phyloP scores from a whole-genome alignment of 2,113 vertebrate genomes.

The Laticauda laticaudata region DNA sequence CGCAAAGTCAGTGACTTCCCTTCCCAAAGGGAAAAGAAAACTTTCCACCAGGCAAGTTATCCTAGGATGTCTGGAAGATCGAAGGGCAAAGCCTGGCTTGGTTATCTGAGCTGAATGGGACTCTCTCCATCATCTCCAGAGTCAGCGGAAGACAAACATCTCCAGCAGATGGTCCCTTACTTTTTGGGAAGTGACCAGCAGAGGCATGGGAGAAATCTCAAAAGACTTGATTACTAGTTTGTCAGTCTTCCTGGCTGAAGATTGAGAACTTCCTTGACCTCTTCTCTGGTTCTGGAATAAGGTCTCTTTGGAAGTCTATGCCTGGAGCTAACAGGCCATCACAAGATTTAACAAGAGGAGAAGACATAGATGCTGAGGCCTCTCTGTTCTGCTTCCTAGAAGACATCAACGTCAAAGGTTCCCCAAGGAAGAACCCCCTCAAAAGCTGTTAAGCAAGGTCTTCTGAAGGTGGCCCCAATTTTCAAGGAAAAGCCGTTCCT shows the following conservation, averaged over 20 bases:
- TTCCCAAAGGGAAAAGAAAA: slow-evolving; percentile 13
- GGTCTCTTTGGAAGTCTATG: not conserved
- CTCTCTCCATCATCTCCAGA: not conserved
- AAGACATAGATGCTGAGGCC: not conserved
- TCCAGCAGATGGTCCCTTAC: not conserved
- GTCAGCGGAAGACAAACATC: not conserved
- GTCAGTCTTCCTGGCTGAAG: not conserved
- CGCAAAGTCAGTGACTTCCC: not conserved
- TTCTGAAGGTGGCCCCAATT: not conserved
- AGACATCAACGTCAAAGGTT: too few species aligned
- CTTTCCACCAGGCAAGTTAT: slow-evolving; percentile 26
- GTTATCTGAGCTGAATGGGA: not conserved
- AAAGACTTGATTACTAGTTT: not conserved
- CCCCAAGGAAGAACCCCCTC: not conserved
- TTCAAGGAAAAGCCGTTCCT: not conserved
- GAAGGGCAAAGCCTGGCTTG: too few species aligned
- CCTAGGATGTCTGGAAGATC: not conserved
- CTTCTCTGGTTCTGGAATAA: not conserved
- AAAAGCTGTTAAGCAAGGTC: not conserved
- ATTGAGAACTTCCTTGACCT: not conserved
- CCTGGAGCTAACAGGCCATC: not conserved
- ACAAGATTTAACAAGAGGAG: too few species aligned
- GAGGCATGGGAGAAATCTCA: not conserved
- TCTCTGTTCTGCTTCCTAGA: not conserved
- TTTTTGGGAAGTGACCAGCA: not conserved